A percentile compares a stretch with the other conserved stretches of the same genome.
phyloP scores from a whole-genome alignment of 2,113 vertebrate genomes.

The Podiceps cristatus region DNA sequence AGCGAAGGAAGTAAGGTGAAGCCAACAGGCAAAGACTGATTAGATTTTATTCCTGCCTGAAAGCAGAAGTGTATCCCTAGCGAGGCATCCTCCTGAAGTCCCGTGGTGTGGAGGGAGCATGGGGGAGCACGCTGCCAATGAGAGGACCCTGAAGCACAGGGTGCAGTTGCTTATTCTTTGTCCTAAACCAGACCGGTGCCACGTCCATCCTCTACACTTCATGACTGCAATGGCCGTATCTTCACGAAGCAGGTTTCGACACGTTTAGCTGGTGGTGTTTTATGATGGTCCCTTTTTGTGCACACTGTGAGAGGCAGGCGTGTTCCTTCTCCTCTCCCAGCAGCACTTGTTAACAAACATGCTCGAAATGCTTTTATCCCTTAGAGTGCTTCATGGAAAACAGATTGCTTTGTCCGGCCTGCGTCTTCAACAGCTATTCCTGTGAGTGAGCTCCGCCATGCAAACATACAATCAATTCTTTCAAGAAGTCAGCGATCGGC shows the following conservation, averaged over 20 bases:
- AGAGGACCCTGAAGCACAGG: background rate
- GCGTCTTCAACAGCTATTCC: background rate
- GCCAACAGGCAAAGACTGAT: background rate
- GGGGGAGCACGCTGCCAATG: background rate
- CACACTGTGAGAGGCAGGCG: background rate
- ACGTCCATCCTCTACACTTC: background rate
- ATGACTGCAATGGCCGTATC: background rate
- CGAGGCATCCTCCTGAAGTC: background rate
- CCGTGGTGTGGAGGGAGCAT: background rate
- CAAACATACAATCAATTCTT: background rate
- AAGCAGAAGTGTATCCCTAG: background rate
- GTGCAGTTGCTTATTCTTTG: background rate
- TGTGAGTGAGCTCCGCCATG: background rate
- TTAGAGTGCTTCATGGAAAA: background rate
- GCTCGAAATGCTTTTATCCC: background rate
- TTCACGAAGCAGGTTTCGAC: background rate
- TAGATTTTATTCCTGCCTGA: background rate
- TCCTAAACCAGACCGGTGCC: background rate
- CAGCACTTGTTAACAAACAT: background rate
- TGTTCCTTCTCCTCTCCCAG: background rate
- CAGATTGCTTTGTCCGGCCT: background rate
- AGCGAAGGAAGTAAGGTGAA: background rate
- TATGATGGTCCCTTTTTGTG: background rate
- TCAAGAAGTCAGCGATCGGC: background rate
- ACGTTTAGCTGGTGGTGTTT: background rate